Evolutionary conservation across 2,888 invertebrate genomes (phyloP).

Genomic region (Hypselothyrea guttata): DNA sequence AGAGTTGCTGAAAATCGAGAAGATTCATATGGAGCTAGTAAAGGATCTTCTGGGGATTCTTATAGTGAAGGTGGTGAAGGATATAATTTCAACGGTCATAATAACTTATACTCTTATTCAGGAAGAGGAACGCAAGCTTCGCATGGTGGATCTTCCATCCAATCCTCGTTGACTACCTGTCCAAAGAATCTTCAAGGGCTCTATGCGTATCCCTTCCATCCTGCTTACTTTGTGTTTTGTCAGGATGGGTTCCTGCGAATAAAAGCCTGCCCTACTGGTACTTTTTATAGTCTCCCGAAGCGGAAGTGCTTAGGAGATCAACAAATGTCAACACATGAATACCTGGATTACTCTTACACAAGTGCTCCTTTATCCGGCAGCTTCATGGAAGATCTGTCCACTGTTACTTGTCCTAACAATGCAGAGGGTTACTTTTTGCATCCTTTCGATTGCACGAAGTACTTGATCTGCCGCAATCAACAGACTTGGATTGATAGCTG

Average conservation of each 20-base stretch:
- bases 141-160: too few relatives aligned
- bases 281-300: conserved; percentile 84
- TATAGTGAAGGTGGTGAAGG: too few relatives aligned
- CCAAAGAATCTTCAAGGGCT: conserved; percentile 83
- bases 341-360: conserved; percentile 15
- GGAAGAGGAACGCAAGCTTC: too few relatives aligned
- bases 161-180: conserved; percentile 75
- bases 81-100: too few relatives aligned
- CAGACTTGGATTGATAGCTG: conserved; percentile 85
- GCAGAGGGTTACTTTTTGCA: conserved; percentile 82
- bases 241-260: conserved; percentile 85
- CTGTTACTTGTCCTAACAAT: conserved; percentile 82
- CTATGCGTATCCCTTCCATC: conserved; percentile 85
- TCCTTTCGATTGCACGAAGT: conserved; percentile 85
- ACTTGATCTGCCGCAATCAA: conserved; percentile 86
- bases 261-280: conserved; percentile 85
- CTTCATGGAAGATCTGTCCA: conserved; percentile 49
- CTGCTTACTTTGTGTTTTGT: conserved; percentile 86
- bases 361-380: conserved; percentile 47
- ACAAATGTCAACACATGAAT: conserved; percentile 80
- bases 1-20: not conserved
- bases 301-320: conserved; percentile 84
- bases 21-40: not conserved
- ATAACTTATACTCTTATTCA: too few relatives aligned
- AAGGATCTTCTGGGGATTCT: too few relatives aligned